A percentile compares a stretch with the other conserved stretches of the same genome.
Evolutionary conservation across 2,888 invertebrate genomes (phyloP).

Genomic region (Diadromus collaris): DNA sequence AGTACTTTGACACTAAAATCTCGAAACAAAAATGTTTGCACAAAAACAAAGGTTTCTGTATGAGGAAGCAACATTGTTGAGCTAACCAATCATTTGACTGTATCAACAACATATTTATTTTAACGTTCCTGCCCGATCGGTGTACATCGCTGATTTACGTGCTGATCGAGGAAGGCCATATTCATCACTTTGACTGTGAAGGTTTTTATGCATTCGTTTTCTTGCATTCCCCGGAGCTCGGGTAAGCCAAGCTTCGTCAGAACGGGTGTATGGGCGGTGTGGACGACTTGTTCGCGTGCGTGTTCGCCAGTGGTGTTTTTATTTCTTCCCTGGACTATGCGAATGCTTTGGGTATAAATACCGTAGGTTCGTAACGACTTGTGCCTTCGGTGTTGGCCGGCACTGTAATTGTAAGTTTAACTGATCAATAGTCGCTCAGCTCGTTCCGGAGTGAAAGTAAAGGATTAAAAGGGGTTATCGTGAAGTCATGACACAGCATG

Average conservation of each 20-base stretch:
- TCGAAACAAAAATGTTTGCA: too few species aligned
- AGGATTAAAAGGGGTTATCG: not conserved
- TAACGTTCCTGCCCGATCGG: too few species aligned
- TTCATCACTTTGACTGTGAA: too few species aligned
- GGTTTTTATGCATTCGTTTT: conserved; percentile 15
- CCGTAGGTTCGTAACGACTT: conserved; percentile 16
- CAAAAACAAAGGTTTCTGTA: too few species aligned
- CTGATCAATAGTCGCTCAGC: conserved; percentile 45
- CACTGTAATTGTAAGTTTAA: conserved; percentile 20
- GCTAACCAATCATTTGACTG: too few species aligned
- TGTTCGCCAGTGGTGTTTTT: conserved; percentile 9
- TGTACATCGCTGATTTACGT: too few species aligned
- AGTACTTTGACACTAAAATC: too few species aligned
- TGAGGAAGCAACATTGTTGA: too few species aligned
- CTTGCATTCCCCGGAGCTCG: conserved; percentile 7
- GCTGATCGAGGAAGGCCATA: too few species aligned
- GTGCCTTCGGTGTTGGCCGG: conserved; percentile 13
- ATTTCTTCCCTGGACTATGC: conserved; percentile 27
- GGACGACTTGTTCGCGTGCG: conserved; percentile 56
- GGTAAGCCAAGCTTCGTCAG: not conserved
- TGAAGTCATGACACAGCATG: not conserved
- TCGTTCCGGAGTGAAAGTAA: conserved; percentile 3
- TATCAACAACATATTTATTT: too few species aligned
- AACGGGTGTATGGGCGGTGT: not conserved
- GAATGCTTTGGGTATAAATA: conserved; percentile 28